Conservation (phyloP, 2,888 invertebrate genomes). For the Leucozona laternaria region DNA sequence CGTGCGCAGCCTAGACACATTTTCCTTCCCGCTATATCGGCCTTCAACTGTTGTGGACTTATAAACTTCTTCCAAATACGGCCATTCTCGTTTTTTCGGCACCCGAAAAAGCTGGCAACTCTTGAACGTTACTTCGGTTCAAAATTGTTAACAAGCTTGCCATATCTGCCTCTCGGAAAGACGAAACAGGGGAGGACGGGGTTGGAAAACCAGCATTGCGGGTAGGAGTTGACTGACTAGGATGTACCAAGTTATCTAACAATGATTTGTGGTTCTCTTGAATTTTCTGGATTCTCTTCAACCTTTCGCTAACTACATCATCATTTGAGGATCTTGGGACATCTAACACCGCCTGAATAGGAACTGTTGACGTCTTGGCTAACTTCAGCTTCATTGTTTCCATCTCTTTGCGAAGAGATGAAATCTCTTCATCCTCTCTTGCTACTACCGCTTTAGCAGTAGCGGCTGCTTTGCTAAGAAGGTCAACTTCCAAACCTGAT, state of each 20-base stretch:
- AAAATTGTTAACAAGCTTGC: conserved; percentile 4
- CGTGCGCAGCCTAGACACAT: conserved; percentile 5
- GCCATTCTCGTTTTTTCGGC: conserved; percentile 10
- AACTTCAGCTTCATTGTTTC: conserved; percentile 21
- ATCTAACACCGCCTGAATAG: not conserved
- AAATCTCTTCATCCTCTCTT: conserved; percentile 19
- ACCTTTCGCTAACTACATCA: not conserved
- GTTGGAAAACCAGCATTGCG: not conserved
- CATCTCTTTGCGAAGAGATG: conserved; percentile 9
- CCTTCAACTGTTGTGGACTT: conserved; percentile 19
- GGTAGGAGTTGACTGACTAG: not conserved
- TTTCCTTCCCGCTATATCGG: conserved; percentile 11
- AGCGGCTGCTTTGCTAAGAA: conserved; percentile 17
- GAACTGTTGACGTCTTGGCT: not conserved
- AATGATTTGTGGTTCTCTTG: conserved; percentile 2
- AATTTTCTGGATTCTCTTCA: not conserved
- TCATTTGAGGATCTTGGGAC: not conserved
- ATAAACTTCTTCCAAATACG: conserved; percentile 19
- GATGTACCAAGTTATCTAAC: not conserved
- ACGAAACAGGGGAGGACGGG: not conserved
- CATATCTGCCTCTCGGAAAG: not conserved
- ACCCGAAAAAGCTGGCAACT: conserved; percentile 9
- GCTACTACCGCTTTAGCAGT: conserved; percentile 24
- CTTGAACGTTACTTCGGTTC: conserved; percentile 2
- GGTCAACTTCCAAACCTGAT: not conserved